Conservation (phyloP, 2,888 invertebrate species). For the Chrysolina oricalcia region DNA sequence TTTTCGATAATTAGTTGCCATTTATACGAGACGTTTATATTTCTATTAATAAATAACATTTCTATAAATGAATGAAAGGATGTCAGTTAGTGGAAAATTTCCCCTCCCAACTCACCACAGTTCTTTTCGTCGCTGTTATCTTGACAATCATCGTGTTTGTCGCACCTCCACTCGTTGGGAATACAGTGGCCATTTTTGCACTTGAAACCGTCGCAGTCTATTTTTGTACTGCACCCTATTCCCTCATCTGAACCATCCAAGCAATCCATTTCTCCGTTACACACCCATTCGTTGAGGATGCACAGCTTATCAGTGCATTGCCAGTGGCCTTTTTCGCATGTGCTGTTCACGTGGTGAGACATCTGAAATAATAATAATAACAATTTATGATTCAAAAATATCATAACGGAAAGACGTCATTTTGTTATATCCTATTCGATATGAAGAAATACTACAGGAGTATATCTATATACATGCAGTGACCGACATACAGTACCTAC, state of each 20-base stretch:
- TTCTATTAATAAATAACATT: too few relatives aligned
- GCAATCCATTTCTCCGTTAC: conserved; percentile 69
- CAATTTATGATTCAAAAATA: too few relatives aligned
- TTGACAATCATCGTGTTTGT: conserved; percentile 75
- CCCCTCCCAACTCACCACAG: conserved; percentile 71
- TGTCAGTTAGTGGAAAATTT: too few relatives aligned
- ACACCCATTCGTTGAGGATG: conserved; percentile 67
- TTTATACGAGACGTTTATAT: too few relatives aligned
- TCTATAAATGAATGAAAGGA: too few relatives aligned
- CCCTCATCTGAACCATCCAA: conserved; percentile 70
- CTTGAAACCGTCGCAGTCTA: conserved; percentile 76
- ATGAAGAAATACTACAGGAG: too few relatives aligned
- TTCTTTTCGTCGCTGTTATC: conserved; percentile 75
- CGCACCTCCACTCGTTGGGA: conserved; percentile 74
- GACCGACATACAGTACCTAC: too few relatives aligned
- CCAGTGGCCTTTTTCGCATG: conserved; percentile 66
- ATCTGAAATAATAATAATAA: conserved; percentile 29
- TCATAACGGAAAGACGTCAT: too few relatives aligned
- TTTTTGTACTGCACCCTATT: conserved; percentile 68
- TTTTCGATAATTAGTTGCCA: too few relatives aligned
- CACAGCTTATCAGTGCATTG: conserved; percentile 65
- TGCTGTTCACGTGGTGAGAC: conserved; percentile 45
- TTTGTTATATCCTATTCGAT: too few relatives aligned
- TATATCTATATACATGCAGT: too few relatives aligned
- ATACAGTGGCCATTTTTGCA: conserved; percentile 77